A percentile compares a stretch with the other conserved stretches of the same genome.
phyloP scores from a whole-genome alignment of 2,797 vertebrate species.

The Spinus pinus region DNA sequence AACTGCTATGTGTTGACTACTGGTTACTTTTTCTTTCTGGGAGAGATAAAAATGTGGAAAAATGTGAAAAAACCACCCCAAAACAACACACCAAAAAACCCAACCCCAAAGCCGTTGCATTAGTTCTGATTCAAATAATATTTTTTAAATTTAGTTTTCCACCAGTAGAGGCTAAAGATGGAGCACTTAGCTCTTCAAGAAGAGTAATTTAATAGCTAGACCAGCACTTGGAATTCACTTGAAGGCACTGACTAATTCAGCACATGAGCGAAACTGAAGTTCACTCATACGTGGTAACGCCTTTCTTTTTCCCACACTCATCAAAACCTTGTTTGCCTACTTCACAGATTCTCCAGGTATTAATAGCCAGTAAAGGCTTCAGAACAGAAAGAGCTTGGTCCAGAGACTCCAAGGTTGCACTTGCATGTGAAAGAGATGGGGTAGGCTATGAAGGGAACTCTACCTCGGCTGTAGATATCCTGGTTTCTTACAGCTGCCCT shows the following conservation, averaged over 20 bases:
- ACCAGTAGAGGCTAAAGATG: not conserved
- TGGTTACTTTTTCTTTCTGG: not conserved
- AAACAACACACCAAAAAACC: not conserved
- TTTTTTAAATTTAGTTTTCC: not conserved
- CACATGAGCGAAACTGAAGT: slow-evolving; percentile 44
- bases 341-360: slow-evolving; percentile 35
- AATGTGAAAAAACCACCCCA: rapidly evolving
- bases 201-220: not conserved
- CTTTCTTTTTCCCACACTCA: slow-evolving; percentile 58
- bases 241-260: slow-evolving; percentile 61
- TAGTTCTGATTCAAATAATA: not conserved
- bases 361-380: not conserved
- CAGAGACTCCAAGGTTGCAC: not conserved
- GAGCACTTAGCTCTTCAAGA: not conserved
- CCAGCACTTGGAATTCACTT: slow-evolving; percentile 35
- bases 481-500: not conserved
- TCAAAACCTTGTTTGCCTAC: slow-evolving; percentile 40
- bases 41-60: not conserved
- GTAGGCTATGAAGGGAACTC: not conserved
- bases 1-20: not conserved
- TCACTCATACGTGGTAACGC: slow-evolving; percentile 27
- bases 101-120: not conserved
- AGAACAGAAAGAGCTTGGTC: not conserved
- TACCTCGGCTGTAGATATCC: not conserved
- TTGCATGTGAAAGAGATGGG: not conserved